Evolutionary conservation across 2,113 vertebrate species (phyloP), one percentile per base, ranked within the genome.

Genomic region (Ellobius talpinus): DNA sequence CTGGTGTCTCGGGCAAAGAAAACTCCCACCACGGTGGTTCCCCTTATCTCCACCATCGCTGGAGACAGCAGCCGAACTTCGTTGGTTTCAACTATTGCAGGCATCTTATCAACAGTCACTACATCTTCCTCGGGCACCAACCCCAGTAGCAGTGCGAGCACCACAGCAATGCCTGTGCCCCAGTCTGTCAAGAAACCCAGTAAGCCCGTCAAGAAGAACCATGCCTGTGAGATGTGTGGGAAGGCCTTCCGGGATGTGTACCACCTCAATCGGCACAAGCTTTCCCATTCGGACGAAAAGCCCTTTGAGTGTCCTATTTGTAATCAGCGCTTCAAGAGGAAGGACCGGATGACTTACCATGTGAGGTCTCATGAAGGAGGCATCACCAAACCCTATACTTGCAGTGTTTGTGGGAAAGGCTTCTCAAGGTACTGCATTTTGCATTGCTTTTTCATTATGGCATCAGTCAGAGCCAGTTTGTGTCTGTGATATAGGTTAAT

Each of bases 261-360:
- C 98, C 99, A 99, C 98, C 99, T 99, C 95, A 99, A 99, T 98
- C 98, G 99, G 96, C 99, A 99, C 99, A 99, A 99, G 99, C 99
- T 99, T 93, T 99, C 99, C 29, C 99, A 99, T 98, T 99, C 99
- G 0, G 99, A 99, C 4, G 99, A 99, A 96, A 99, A 99, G 98
- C 99, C 99, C 65, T 99, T 99, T 31, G 99, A 99, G 98, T 99
- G 99, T 98, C 99, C 99, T 65, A 99, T 99, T 98, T 99, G 99
- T 98, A 99, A 99, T 98, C 99, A 99, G 98, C 99, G 99, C 96
- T 99, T 99, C 98, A 99, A 99, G 98, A 99, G 99, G 87, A 99
- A 99, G 99, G 99, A 99, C 98, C 99, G 99, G 97, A 99, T 99
- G 99, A 99, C 99, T 77, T 99, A 99, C 98, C 99, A 99, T 77